These are phyloP conservation scores for Chalcis sispes DNA, from an alignment of 2,888 invertebrate species.

Conservation along the genomic window DNA sequence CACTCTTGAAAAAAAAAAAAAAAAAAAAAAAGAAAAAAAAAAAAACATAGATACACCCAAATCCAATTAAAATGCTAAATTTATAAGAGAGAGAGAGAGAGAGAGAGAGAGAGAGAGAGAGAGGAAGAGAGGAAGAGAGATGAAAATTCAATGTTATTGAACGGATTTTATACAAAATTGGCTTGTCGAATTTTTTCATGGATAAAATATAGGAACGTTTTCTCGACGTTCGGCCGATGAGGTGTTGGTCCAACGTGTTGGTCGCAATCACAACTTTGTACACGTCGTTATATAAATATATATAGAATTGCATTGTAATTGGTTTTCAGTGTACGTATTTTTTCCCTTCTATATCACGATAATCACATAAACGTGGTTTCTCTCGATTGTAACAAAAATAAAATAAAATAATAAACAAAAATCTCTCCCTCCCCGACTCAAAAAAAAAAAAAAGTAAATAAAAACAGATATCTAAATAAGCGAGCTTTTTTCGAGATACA, in stretches of 20 bases:
- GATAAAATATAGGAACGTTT: no score
- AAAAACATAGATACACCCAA: constrained; percentile 16
- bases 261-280: neutral
- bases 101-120: no score
- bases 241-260: neutral
- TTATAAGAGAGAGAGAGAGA: neutral
- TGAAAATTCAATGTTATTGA: constrained; percentile 15
- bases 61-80: constrained; percentile 43
- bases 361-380: constrained; percentile 24
- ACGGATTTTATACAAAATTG: constrained; percentile 27
- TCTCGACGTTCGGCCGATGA: no score
- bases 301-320: constrained; percentile 32
- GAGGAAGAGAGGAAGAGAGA: no score
- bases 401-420: no score
- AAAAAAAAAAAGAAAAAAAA: neutral
- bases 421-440: no score
- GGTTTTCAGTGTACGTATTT: constrained; percentile 25
- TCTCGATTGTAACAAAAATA: constrained; percentile 34
- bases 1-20: constrained; percentile 12
- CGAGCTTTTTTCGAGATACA: constrained; percentile 39
- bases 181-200: neutral
- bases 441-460: no score
- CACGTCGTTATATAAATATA: neutral
- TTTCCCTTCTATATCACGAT: constrained; percentile 18
- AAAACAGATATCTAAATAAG: constrained; percentile 43